Base-by-base conservation (phyloP, 2,797 vertebrate genomes). In the Lindbergichthys nudifrons region DNA sequence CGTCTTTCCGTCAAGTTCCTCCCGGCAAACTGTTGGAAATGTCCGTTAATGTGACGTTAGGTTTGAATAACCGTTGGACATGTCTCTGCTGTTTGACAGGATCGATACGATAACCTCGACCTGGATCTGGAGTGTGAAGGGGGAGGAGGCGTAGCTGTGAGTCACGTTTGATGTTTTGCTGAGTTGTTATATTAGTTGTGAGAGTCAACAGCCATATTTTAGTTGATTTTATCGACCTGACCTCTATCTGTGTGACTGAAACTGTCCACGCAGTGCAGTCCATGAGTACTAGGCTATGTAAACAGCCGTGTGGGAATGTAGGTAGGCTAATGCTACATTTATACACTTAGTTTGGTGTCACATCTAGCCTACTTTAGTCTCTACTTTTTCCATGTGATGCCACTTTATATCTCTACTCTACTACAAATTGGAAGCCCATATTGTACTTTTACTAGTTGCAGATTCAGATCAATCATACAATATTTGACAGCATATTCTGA, bases 71-170 rank as follows among this genome's bases (percentile, higher is more conserved):
- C 50, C 32, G 32, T 36, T 36, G 32, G 21, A 12, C 3, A 30
- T 30, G 14, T 53, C 3, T 0, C 46, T 21, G 12, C 10, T 12
- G 46, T 77, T 65, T 71, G 48, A 76, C 87, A 92, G 92, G 84
- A 93, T 30, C 89, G 87, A 10, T 90, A 89, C 65, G 65, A 69
- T 3, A 32, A 78, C 41, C 48, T 91, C 67, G 85, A 89, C 23
- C 6, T 93, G 54, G 87, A 89, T 3, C 9, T 90, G 85, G 89
- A 92, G 5, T 89, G 87, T 63, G 90, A 91, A 11, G 84, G 26
- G 26, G 26, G 46, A 75, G 89, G 70, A 75, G 51, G 50, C 1
- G 82, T 69, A 1, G 32, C 80, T n/a, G 89, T 92, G 50, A 89
- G 91, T 91, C 26, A 39, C 46, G 59, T 26, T 4, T 13, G 6